These are phyloP conservation scores for Lindbergichthys nudifrons DNA, from an alignment of 2,797 vertebrate species.

Conservation along the genomic window DNA sequence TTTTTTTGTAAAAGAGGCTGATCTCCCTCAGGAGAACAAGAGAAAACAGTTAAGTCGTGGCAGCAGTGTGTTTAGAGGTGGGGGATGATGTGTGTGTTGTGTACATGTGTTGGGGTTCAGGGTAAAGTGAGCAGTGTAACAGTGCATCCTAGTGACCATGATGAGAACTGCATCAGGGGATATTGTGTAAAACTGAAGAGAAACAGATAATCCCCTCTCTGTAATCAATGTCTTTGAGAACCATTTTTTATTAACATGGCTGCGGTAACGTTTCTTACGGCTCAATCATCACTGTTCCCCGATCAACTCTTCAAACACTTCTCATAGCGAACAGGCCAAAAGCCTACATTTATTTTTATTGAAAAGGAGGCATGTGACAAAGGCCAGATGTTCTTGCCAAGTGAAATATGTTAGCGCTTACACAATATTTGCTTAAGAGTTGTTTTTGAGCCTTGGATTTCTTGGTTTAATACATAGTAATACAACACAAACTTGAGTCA, in stretches of 20 bases:
- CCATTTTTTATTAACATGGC: neutral
- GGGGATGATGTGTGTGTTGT: conserved; percentile 30
- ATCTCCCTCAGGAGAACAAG: conserved; percentile 73
- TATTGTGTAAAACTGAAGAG: too few relatives aligned
- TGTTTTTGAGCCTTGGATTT: conserved; percentile 57
- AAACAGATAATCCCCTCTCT: neutral
- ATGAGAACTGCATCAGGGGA: neutral
- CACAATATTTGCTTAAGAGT: conserved; percentile 54
- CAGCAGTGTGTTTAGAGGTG: conserved; percentile 53
- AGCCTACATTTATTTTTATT: conserved; percentile 1
- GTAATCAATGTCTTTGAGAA: conserved; percentile 22
- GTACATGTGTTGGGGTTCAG: neutral
- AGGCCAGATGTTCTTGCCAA: conserved; percentile 61
- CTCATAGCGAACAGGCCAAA: conserved; percentile 1
- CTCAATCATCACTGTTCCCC: conserved; percentile 9
- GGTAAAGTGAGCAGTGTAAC: conserved; percentile 40
- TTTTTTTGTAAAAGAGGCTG: conserved; percentile 20
- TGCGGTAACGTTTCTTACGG: conserved; percentile 1
- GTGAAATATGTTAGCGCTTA: conserved; percentile 59
- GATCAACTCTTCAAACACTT: neutral
- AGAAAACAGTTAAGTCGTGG: conserved; percentile 77
- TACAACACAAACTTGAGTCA: conserved; percentile 24
- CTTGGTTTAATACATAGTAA: conserved; percentile 45
- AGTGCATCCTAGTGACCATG: conserved; percentile 62
- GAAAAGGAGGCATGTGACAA: conserved; percentile 45